Base-by-base conservation (phyloP, 2,113 vertebrate species). In the Coregonus clupeaformis region DNA sequence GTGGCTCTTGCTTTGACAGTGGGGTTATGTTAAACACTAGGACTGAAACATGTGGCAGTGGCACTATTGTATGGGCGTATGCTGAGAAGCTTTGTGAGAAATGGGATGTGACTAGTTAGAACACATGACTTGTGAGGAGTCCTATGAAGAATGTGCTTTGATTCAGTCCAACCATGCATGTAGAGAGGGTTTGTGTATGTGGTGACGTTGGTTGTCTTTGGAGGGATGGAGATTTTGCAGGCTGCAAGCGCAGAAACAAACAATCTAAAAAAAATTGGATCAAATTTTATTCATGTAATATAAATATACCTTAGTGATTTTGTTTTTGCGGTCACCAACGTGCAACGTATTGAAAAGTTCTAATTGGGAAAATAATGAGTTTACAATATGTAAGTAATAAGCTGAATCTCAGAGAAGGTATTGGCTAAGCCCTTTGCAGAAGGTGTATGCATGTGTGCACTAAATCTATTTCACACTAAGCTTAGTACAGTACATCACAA, bases 131-230 rank as follows among this genome's bases (percentile, higher is more conserved):
- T 66, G 68, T 25, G 69, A 82, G 77, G 78, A 42, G 76, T 73
- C 52, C 55, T 66, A 66, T 77, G 75, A 86, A 80, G 85, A 85
- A 82, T 22, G 82, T 82, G 80, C 63, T 86, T 82, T 1, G 1
- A 87, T 84, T 6, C 77, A 72, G 88, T 84, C 76, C 80, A 82
- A 68, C 29, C 74, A 3, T 55, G 79, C 82, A 45, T 78, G 3
- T 69, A 78, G n/a, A 74, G 83, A 82, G 73, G 3, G 85, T 42
- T 22, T 22, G 83, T 68, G 87, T 82, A 86, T 9, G 80, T 88
- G 76, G 59, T 29, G 74, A 65, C 77, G 11, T 82, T 78, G 20
- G 68, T 69, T 71, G 65, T 78, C 42, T 27, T 75, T 16, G 30
- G 73, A 73, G 72, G 47, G 78, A 71, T 59, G 67, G 63, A 36